phyloP scores from a whole-genome alignment of 64 coral and sea anemone genomes.

The Montipora cactus region DNA sequence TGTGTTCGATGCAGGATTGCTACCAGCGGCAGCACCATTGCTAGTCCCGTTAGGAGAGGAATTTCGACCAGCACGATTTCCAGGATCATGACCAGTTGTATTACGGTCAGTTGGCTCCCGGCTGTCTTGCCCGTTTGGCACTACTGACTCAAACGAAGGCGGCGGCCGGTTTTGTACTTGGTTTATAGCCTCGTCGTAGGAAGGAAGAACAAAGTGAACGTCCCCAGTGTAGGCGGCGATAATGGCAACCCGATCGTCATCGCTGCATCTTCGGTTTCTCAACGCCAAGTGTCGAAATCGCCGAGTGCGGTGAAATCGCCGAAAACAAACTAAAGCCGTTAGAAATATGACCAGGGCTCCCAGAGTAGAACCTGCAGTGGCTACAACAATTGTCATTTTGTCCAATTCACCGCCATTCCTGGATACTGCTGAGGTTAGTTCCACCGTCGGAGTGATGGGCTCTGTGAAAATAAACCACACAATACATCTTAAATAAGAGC shows the following conservation, averaged over 20 bases:
- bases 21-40: background rate
- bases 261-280: conserved; percentile 78
- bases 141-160: conserved; percentile 83
- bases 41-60: too few relatives aligned
- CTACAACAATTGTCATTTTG: conserved; percentile 90
- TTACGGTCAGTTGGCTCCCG: conserved; percentile 21
- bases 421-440: background rate
- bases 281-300: conserved; percentile 75
- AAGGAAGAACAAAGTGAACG: conserved; percentile 88
- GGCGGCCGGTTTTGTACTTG: conserved; percentile 77
- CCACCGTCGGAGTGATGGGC: background rate
- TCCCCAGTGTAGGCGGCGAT: conserved; percentile 80
- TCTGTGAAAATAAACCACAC: background rate
- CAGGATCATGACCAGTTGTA: background rate
- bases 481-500: too few relatives aligned
- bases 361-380: conserved; percentile 82
- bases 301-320: conserved; percentile 84
- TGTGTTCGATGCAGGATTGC: background rate
- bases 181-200: conserved; percentile 89
- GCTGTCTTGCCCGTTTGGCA: background rate
- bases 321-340: conserved; percentile 75
- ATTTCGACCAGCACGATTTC: too few relatives aligned
- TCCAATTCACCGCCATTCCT: conserved; percentile 54
- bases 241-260: conserved; percentile 82
- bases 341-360: conserved; percentile 85